phyloP scores from a whole-genome alignment of 2,113 vertebrate species.

The Corythoichthys haematopterus region DNA sequence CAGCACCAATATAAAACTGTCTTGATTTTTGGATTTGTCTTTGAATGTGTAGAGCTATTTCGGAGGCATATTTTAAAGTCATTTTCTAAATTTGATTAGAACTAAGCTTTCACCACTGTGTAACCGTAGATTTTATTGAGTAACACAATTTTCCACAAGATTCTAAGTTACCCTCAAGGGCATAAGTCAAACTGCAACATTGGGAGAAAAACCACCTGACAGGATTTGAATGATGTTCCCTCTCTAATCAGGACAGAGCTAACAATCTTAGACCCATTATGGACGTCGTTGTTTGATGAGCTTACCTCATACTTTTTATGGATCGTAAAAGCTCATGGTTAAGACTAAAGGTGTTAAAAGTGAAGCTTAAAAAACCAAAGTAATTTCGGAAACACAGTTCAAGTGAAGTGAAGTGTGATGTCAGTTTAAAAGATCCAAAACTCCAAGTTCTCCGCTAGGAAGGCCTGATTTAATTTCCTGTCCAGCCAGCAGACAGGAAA shows the following conservation, averaged over 20 bases:
- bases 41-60: not conserved
- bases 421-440: not conserved
- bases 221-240: constrained; percentile 6
- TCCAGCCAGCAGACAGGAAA: constrained; percentile 25
- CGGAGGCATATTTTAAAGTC: constrained; percentile 1
- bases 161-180: not conserved
- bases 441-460: constrained; percentile 11
- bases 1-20: constrained; percentile 6
- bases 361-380: not conserved
- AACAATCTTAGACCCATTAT: constrained; percentile 30
- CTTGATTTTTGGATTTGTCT: not conserved
- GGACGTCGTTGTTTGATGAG: constrained; percentile 35
- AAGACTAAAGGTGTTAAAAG: not conserved
- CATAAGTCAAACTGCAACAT: not conserved
- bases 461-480: constrained; percentile 45
- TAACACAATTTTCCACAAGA: not conserved
- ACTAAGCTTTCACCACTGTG: not conserved
- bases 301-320: constrained; percentile 19
- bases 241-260: constrained; percentile 15
- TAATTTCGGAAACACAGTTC: not conserved
- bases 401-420: not conserved
- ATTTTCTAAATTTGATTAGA: not conserved
- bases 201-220: not conserved
- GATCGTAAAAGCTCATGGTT: not conserved
- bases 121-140: not conserved